Base-by-base conservation (phyloP, 1,140 invertebrate genomes). In the Dermatophagoides farinae region DNA sequence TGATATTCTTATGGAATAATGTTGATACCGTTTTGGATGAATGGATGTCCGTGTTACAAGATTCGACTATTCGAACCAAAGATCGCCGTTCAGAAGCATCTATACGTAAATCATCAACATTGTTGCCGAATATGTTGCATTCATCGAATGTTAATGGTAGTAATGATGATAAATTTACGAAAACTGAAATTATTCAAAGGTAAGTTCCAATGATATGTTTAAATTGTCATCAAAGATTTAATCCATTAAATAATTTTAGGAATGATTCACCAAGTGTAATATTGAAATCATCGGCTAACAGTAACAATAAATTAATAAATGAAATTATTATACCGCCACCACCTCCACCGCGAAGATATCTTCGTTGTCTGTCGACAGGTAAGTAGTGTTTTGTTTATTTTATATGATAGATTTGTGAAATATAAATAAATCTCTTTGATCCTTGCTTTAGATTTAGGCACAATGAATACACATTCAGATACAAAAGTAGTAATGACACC, bases 1-100 rank as follows among this genome's bases (percentile, higher is more conserved):
- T 44, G 14, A 74, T 80, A 57, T 72, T 79, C 38, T 69, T 80
- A 25, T 72, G 78, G 64, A 70, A 74, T 58, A 51, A 65, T 44
- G 51, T 68, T 62, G 66, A 65, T 6, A 1, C 14, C 5, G 2
- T 55, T 1, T 46, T 67, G n/a, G 66, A 67, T 39, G 63, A 67
- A 31, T 67, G 66, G 66, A 67, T 67, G 66, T 64, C 63, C 51
- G 49, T 61, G 12, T 54, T 67, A 38, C 57, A 63, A 54, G 63
- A 67, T 50, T 66, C 66, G 23, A 62, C 66, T 38, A 66, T 59
- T 61, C 61, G 62, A 40, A 67, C 65, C 18, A 67, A 67, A 50
- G 62, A 63, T 25, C 53, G 66, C 5, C 44, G 66, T 39, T 4
- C 31, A 31, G 66, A 67, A 60, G 63, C 63, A 14, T 31, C 31